These are phyloP conservation scores for Poliocrania exsul DNA, from an alignment of 2,797 vertebrate genomes.

Conservation along the genomic window DNA sequence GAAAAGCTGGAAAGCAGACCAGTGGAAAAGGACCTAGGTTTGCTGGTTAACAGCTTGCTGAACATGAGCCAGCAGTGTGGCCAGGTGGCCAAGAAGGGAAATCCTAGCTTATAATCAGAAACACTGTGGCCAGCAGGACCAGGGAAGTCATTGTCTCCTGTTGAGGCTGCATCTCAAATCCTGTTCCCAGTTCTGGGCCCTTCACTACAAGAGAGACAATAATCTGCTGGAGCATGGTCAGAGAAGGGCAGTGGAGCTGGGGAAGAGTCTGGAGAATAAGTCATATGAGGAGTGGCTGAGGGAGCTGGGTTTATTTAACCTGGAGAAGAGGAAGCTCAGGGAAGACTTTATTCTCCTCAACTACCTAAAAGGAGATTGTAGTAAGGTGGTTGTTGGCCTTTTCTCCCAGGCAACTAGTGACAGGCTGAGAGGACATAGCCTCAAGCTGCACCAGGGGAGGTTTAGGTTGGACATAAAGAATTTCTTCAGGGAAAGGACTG, in stretches of 20 bases:
- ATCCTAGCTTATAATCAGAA: neutral
- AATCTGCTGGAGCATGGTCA: accelerated
- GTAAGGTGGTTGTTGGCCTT: accelerated
- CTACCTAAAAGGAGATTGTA: neutral
- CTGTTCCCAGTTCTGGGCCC: neutral
- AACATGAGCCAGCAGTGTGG: neutral
- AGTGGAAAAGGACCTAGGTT: neutral
- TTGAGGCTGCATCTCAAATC: neutral
- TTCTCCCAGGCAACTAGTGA: neutral
- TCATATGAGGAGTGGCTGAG: neutral
- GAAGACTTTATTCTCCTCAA: neutral
- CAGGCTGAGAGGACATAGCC: neutral
- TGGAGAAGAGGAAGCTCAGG: neutral
- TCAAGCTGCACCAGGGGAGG: neutral
- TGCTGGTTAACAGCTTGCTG: neutral
- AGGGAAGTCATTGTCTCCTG: neutral
- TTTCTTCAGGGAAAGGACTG: neutral
- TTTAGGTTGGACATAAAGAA: neutral
- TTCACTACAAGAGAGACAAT: neutral
- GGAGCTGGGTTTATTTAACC: neutral
- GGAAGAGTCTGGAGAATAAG: neutral
- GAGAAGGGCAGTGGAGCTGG: neutral
- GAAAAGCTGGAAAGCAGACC: neutral
- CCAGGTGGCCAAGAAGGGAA: neutral
- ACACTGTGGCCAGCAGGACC: neutral